Evolutionary conservation across 2,888 invertebrate genomes (phyloP).

Genomic region (Unio pictorum): DNA sequence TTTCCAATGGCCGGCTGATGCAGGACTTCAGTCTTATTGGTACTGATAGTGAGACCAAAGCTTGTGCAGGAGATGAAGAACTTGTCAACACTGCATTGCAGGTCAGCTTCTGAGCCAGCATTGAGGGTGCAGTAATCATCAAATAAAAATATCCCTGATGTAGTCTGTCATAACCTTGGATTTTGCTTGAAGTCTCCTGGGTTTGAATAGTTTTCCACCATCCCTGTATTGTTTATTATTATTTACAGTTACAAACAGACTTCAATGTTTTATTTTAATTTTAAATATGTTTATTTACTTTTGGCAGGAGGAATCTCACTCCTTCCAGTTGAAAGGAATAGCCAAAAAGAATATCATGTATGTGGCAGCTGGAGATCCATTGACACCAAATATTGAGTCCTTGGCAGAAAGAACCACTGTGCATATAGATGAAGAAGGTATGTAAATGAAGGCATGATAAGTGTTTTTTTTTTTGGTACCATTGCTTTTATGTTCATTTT

Average conservation of each 20-base stretch:
- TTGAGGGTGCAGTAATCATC: too few species aligned
- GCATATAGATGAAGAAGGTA: slow-evolving; percentile 59
- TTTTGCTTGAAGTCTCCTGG: too few species aligned
- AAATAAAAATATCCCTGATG: too few species aligned
- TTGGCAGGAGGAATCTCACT: slow-evolving; percentile 65
- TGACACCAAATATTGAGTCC: slow-evolving; percentile 61
- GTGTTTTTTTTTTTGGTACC: not conserved
- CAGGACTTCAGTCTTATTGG: too few species aligned
- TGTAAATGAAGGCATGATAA: not conserved
- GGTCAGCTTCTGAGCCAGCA: too few species aligned
- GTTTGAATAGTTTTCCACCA: too few species aligned
- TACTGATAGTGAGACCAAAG: too few species aligned
- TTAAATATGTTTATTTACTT: not conserved
- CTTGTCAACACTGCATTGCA: too few species aligned
- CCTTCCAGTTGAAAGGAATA: slow-evolving; percentile 61
- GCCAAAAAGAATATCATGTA: slow-evolving; percentile 66
- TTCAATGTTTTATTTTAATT: not conserved
- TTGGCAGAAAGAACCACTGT: slow-evolving; percentile 49
- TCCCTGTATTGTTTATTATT: not conserved
- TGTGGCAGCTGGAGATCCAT: slow-evolving; percentile 61
- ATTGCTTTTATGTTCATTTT: not conserved
- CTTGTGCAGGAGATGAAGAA: too few species aligned
- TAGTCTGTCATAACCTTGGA: too few species aligned
- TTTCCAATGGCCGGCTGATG: too few species aligned
- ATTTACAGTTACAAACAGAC: not conserved